Evolutionary conservation across 2,888 invertebrate genomes (phyloP), one percentile per base, ranked within the genome.

Genomic region (Nymphalis urticae): DNA sequence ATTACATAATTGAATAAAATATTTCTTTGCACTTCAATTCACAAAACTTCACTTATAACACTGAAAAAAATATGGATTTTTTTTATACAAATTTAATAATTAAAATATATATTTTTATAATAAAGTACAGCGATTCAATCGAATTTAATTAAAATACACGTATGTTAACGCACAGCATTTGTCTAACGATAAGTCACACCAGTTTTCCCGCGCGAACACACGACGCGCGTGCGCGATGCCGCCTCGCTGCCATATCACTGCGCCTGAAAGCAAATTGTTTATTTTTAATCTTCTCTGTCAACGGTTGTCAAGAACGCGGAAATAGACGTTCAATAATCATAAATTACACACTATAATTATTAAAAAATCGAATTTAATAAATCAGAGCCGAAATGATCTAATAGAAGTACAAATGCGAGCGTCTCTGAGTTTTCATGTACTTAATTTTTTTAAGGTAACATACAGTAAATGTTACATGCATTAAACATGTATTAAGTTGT

Each of bases 231-330:
- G 77, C 82, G 77, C 75, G 61, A 62, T 69, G 71, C 74, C 58
- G 73, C 76, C 75, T 60, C 54, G 72, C 72, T 78, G 77, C 78
- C 85, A 82, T 84, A 77, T 82, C 84, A 83, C 86, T 83, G 84
- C 82, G 79, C 80, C 83, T 82, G 79, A 79, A 84, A 77, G 73
- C 69, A 76, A 71, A 54, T 69, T 67, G 69, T 66, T 72, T 69
- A 69, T 69, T 72, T 71, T 64, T 69, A 72, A 69, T 64, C 66
- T 51, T 66, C 48, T 63, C 73, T 68, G 72, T 71, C 69, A 70
- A 71, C 72, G 66, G 62, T 59, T 50, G 64, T 66, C 54, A 60
- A 58, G 68, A 68, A 74, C 59, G 64, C 72, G 72, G 72, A 72
- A 72, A 66, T 58, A 13, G 64, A 72, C 48, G 48, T 60, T 69